A percentile compares a stretch with the other conserved stretches of the same genome.
Conservation (phyloP, 1,140 invertebrate species). For the Drosophila sucinea region DNA sequence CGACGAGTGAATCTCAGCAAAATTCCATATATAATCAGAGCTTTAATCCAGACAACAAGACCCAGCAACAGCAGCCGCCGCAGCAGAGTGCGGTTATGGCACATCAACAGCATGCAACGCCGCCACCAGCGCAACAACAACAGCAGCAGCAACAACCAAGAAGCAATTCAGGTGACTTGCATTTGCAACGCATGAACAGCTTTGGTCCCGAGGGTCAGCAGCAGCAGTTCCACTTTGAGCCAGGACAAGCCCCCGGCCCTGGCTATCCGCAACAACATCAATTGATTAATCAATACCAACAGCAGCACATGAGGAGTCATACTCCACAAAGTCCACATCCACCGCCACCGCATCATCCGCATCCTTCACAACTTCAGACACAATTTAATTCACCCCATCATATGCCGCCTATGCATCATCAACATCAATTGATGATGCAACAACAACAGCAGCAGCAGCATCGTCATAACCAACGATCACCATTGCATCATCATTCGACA, state of each 20-base stretch:
- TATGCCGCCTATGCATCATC: conserved; percentile 75
- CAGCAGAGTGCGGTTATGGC: conserved; percentile 52
- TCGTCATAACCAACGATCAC: conserved; percentile 70
- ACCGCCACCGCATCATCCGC: conserved; percentile 47
- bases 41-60: conserved; percentile 61
- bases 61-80: conserved; percentile 44
- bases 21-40: conserved; percentile 82
- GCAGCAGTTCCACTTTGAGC: conserved; percentile 76
- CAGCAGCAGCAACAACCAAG: conserved; percentile 48
- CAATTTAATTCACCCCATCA: conserved; percentile 76
- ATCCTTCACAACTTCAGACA: conserved; percentile 58
- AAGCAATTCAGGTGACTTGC: conserved; percentile 53
- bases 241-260: conserved; percentile 42
- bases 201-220: conserved; percentile 64
- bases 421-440: conserved; percentile 70
- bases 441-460: conserved; percentile 60
- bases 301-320: conserved; percentile 72
- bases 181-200: conserved; percentile 73
- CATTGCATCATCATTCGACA: conserved; percentile 57
- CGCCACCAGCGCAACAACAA: conserved; percentile 55
- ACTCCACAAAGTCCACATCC: conserved; percentile 77
- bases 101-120: conserved; percentile 70
- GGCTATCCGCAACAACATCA: conserved; percentile 73
- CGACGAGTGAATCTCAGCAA: conserved; percentile 81
- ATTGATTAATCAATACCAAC: conserved; percentile 73